A percentile compares a stretch with the other conserved stretches of the same genome.
These are phyloP conservation scores for Eilema griseolum DNA, from an alignment of 2,888 invertebrate species.

Conservation along the genomic window DNA sequence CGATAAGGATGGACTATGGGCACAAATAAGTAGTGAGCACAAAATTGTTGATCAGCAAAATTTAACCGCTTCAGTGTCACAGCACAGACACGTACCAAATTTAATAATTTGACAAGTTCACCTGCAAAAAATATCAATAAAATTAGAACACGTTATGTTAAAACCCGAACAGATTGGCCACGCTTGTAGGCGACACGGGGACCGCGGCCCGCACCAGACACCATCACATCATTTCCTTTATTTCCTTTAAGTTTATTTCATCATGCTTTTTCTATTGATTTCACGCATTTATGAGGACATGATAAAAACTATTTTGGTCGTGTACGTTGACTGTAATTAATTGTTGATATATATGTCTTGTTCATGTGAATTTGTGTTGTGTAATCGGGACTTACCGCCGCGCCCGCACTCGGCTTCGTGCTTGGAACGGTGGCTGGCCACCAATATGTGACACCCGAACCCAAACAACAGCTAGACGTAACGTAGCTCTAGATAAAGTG, in stretches of 20 bases:
- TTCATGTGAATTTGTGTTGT: slow-evolving; percentile 87
- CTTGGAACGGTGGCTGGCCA: slow-evolving; percentile 79
- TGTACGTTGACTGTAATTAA: slow-evolving; percentile 77
- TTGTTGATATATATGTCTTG: slow-evolving; percentile 78
- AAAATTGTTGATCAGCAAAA: slow-evolving; percentile 57
- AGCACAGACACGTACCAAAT: slow-evolving; percentile 56
- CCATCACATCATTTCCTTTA: slow-evolving; percentile 64
- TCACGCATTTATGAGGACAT: slow-evolving; percentile 71
- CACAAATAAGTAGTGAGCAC: slow-evolving; percentile 70
- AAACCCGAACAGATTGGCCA: slow-evolving; percentile 29
- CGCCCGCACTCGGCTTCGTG: slow-evolving; percentile 84
- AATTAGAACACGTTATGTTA: slow-evolving; percentile 29
- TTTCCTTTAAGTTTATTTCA: slow-evolving; percentile 64
- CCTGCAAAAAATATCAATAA: slow-evolving; percentile 24
- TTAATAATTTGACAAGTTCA: slow-evolving; percentile 34
- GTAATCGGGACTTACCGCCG: slow-evolving; percentile 77
- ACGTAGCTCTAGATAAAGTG: slow-evolving; percentile 80
- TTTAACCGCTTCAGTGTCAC: slow-evolving; percentile 61
- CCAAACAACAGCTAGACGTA: slow-evolving; percentile 75
- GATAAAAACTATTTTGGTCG: slow-evolving; percentile 87
- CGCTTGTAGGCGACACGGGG: slow-evolving; percentile 53
- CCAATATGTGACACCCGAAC: slow-evolving; percentile 77
- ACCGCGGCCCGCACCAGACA: slow-evolving; percentile 76
- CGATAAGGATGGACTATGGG: slow-evolving; percentile 69
- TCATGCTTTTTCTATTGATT: slow-evolving; percentile 77